phyloP scores from a whole-genome alignment of 2,888 invertebrate species.

The Nematopogon swammerdamellus region DNA sequence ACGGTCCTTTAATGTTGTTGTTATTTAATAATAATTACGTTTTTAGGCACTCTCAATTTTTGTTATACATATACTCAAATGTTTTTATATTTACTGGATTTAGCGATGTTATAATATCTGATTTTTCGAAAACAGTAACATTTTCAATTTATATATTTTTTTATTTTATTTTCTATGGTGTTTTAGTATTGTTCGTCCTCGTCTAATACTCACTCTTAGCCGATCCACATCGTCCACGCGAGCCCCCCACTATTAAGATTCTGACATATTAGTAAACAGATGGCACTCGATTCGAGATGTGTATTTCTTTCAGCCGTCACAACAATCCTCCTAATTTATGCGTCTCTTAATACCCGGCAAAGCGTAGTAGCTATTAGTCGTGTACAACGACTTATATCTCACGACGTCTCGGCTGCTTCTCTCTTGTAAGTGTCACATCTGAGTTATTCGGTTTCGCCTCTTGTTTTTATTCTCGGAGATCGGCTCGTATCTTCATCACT shows the following conservation, averaged over 20 bases:
- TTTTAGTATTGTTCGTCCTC: too few species aligned
- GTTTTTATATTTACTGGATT: too few species aligned
- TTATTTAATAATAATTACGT: too few species aligned
- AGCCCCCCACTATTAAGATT: conserved; percentile 5
- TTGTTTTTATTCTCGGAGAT: neutral
- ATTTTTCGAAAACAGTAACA: too few species aligned
- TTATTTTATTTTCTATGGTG: too few species aligned
- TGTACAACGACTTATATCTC: conserved; percentile 1
- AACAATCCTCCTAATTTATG: conserved; percentile 51
- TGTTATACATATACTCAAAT: too few species aligned
- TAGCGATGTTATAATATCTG: too few species aligned
- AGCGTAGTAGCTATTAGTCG: conserved; percentile 4
- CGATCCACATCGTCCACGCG: too few species aligned
- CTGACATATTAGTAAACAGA: conserved; percentile 56
- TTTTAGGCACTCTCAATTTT: too few species aligned
- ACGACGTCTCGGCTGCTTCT: neutral
- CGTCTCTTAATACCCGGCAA: conserved; percentile 38
- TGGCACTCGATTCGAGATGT: conserved; percentile 17
- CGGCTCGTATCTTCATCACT: neutral
- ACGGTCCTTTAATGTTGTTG: too few species aligned
- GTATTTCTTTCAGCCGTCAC: conserved; percentile 27
- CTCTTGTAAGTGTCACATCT: neutral
- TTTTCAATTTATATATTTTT: too few species aligned
- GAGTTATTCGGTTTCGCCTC: neutral
- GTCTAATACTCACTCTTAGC: too few species aligned